Conservation (phyloP, 1,140 invertebrate genomes). For the Cherax destructor region DNA sequence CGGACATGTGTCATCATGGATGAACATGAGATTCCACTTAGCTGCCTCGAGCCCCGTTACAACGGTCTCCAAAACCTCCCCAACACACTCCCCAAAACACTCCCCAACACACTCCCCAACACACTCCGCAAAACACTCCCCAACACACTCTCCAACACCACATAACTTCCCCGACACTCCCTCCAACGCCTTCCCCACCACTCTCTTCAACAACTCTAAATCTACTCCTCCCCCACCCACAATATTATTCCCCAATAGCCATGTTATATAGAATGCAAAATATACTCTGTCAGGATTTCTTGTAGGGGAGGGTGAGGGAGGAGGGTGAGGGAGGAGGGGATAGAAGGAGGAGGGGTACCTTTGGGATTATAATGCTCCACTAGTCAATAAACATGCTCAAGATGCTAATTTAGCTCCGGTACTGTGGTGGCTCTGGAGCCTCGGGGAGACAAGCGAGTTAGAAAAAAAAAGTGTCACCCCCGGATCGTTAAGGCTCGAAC, state of each 20-base stretch:
- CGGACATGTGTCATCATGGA: constrained; percentile 11
- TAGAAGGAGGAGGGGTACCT: neutral
- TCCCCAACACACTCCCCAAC: neutral
- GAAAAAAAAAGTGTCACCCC: too few species aligned
- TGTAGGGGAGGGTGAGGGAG: neutral
- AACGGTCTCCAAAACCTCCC: neutral
- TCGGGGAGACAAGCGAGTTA: too few species aligned
- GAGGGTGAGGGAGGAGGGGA: neutral
- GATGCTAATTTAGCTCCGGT: too few species aligned
- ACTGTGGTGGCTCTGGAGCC: too few species aligned
- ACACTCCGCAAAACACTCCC: too few species aligned
- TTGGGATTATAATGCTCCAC: too few species aligned
- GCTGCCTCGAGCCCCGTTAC: neutral
- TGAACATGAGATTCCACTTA: constrained; percentile 40
- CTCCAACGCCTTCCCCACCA: too few species aligned
- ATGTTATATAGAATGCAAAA: neutral
- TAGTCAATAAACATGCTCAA: too few species aligned
- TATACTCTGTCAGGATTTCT: neutral
- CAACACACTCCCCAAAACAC: neutral
- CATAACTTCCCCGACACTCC: too few species aligned
- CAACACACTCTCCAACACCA: neutral
- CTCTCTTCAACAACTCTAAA: neutral
- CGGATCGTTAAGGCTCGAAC: too few species aligned
- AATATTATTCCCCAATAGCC: neutral
- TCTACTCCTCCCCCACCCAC: too few species aligned